These are phyloP conservation scores for Noctua comes DNA, from an alignment of 2,888 invertebrate species.

Conservation along the genomic window DNA sequence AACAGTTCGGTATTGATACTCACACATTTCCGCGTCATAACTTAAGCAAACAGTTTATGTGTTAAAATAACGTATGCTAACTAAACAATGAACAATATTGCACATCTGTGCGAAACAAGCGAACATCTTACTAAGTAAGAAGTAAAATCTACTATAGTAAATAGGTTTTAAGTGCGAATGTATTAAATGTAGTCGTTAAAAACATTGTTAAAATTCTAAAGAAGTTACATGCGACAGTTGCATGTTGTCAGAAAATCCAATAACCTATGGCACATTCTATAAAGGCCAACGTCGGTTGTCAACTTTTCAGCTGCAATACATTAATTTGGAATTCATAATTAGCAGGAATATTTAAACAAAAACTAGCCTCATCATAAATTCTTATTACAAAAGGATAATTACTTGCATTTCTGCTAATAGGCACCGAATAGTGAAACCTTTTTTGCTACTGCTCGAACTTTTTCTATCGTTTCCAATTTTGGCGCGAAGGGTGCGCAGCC, in stretches of 20 bases:
- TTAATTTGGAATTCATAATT: slow-evolving; percentile 17
- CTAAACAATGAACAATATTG: slow-evolving; percentile 28
- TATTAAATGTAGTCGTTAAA: not conserved
- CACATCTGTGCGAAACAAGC: slow-evolving; percentile 33
- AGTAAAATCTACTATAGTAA: not conserved
- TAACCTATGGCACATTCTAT: not conserved
- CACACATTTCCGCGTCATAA: slow-evolving; percentile 26
- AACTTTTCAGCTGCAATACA: slow-evolving; percentile 28
- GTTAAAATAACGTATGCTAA: slow-evolving; percentile 23
- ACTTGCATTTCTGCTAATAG: slow-evolving; percentile 77
- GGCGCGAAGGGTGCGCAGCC: slow-evolving; percentile 78
- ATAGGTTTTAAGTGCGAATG: not conserved
- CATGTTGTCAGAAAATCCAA: not conserved
- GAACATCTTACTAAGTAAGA: slow-evolving; percentile 18
- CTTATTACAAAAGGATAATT: slow-evolving; percentile 40
- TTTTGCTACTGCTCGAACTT: slow-evolving; percentile 69
- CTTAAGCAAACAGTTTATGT: slow-evolving; percentile 27
- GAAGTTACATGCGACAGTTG: not conserved
- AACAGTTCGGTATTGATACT: slow-evolving; percentile 12
- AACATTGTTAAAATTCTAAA: not conserved
- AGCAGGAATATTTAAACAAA: slow-evolving; percentile 19
- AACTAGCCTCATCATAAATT: slow-evolving; percentile 38
- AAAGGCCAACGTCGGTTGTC: not conserved
- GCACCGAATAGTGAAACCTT: slow-evolving; percentile 52
- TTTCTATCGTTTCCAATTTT: slow-evolving; percentile 72